Evolutionary conservation across 1,140 invertebrate genomes (phyloP).

Genomic region (Procambarus clarkii): DNA sequence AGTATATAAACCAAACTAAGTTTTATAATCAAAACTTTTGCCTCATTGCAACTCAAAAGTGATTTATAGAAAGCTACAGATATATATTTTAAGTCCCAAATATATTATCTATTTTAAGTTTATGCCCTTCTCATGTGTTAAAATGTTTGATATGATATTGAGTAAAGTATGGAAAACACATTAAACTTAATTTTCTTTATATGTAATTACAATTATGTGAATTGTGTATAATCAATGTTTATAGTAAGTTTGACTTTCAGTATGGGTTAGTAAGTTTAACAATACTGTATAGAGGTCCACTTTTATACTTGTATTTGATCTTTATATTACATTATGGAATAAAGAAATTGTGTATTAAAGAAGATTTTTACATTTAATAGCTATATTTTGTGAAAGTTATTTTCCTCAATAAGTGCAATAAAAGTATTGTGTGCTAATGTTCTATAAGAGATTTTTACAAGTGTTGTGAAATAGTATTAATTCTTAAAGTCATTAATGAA

Average conservation of each 20-base stretch:
- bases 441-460: slow-evolving; percentile 28
- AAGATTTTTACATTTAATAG: slow-evolving; percentile 9
- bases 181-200: neutral
- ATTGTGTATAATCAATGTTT: neutral
- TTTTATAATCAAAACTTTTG: neutral
- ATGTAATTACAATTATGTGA: neutral
- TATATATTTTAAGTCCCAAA: neutral
- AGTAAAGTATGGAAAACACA: neutral
- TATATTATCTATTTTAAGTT: neutral
- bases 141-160: neutral
- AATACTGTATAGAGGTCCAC: neutral
- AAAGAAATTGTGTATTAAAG: neutral
- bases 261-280: slow-evolving; percentile 3
- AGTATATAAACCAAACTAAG: neutral
- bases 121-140: neutral
- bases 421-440: slow-evolving; percentile 31
- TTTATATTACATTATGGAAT: slow-evolving; percentile 1
- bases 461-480: slow-evolving; percentile 55
- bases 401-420: slow-evolving; percentile 28
- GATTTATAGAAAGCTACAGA: neutral
- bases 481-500: slow-evolving; percentile 35
- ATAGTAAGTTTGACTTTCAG: slow-evolving; percentile 4
- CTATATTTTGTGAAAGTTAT: slow-evolving; percentile 25
- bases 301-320: neutral
- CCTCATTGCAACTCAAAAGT: neutral